phyloP scores from a whole-genome alignment of 2,888 invertebrate genomes.

The Ectropis crepuscularia region DNA sequence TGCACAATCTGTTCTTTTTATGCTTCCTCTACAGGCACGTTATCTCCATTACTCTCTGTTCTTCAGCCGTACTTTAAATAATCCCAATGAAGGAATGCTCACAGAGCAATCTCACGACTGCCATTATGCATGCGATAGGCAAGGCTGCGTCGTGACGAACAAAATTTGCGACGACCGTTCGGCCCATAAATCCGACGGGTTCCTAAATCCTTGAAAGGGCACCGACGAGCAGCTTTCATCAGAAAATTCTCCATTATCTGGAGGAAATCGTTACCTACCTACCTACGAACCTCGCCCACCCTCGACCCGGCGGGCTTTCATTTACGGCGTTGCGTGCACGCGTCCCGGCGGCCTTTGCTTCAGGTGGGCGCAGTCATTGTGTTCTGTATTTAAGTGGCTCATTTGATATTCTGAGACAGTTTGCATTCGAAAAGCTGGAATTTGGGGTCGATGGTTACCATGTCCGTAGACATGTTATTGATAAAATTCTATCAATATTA shows the following conservation, averaged over 20 bases:
- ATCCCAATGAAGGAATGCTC: conserved; percentile 57
- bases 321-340: conserved; percentile 82
- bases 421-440: conserved; percentile 76
- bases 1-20: conserved; percentile 62
- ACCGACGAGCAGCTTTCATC: conserved; percentile 77
- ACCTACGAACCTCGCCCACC: conserved; percentile 76
- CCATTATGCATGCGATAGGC: conserved; percentile 66
- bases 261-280: conserved; percentile 83
- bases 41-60: conserved; percentile 63
- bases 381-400: conserved; percentile 83
- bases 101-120: conserved; percentile 51
- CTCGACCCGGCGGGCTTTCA: conserved; percentile 75
- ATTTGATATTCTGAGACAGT: conserved; percentile 84
- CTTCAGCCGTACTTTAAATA: conserved; percentile 52
- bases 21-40: conserved; percentile 63
- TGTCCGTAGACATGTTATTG: too few relatives aligned
- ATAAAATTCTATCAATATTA: too few relatives aligned
- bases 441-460: conserved; percentile 57
- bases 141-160: conserved; percentile 67
- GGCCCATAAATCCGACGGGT: conserved; percentile 72
- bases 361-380: conserved; percentile 82
- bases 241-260: conserved; percentile 83
- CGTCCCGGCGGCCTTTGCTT: conserved; percentile 78
- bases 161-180: conserved; percentile 71
- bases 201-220: conserved; percentile 79